Conservation (phyloP, 2,888 invertebrate genomes). For the Trimorus sp. region DNA sequence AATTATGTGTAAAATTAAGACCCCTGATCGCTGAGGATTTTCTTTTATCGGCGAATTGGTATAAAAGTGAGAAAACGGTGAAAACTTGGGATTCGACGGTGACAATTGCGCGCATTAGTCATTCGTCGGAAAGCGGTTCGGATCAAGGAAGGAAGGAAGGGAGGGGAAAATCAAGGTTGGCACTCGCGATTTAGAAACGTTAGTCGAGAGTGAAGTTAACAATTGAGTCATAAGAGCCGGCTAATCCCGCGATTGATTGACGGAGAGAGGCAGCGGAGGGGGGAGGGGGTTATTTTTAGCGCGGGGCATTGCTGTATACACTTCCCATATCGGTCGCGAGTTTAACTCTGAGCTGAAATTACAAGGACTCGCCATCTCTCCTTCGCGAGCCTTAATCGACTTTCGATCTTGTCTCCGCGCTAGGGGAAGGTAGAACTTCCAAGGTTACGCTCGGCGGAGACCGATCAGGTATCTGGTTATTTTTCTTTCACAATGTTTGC, state of each 20-base stretch:
- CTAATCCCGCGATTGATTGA: conserved; percentile 1
- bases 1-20: neutral
- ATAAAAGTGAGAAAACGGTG: neutral
- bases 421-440: conserved; percentile 34
- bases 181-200: neutral
- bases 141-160: neutral
- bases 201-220: neutral
- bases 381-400: conserved; percentile 47
- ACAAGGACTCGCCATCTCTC: conserved; percentile 36
- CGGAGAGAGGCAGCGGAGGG: too few species aligned
- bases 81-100: neutral
- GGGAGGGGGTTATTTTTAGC: too few species aligned
- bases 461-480: conserved; percentile 14
- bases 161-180: too few species aligned
- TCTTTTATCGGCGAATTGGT: neutral
- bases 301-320: neutral
- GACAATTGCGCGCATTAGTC: conserved; percentile 19
- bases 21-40: neutral
- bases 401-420: conserved; percentile 52
- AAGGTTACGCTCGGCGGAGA: conserved; percentile 11
- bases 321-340: neutral
- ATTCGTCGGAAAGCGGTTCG: conserved; percentile 6
- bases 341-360: neutral
- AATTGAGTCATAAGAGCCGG: neutral
- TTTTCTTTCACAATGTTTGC: too few species aligned